Percentiles rank a stretch among this genome's conserved stretches.
These are phyloP conservation scores for Scylla paramamosain DNA, from an alignment of 1,140 invertebrate species.

Conservation along the genomic window DNA sequence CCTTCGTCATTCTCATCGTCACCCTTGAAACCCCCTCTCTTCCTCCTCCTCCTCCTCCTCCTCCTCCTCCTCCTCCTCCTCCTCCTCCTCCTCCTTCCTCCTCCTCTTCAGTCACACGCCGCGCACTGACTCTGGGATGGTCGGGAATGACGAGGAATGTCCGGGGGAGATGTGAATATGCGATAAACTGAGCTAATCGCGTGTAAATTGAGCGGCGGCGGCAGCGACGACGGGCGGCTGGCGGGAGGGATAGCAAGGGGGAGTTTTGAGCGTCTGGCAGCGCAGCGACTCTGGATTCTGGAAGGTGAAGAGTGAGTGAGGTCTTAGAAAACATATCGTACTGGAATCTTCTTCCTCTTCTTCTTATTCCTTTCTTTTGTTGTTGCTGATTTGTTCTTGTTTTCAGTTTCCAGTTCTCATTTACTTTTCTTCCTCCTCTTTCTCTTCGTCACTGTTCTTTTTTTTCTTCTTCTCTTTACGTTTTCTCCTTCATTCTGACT, in stretches of 20 bases:
- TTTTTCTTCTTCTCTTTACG: no score
- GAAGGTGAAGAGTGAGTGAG: not conserved
- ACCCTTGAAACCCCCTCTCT: not conserved
- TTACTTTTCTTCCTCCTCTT: not conserved
- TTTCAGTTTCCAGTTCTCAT: not conserved
- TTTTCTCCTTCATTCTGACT: no score
- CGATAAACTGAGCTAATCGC: not conserved
- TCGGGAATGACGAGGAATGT: slow-evolving; percentile 11
- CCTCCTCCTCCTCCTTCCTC: not conserved
- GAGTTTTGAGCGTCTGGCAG: not conserved
- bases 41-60: not conserved
- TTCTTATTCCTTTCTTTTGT: no score
- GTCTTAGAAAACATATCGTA: not conserved
- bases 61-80: slow-evolving; percentile 13
- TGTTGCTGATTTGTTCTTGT: no score
- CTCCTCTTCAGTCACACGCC: no score
- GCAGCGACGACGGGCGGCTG: not conserved
- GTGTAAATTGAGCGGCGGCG: not conserved
- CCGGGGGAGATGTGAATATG: not conserved
- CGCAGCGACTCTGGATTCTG: not conserved
- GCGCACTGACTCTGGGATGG: no score
- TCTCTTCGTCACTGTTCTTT: not conserved
- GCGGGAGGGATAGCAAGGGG: not conserved
- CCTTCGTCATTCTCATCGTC: not conserved
- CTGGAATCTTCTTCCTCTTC: no score